phyloP scores from a whole-genome alignment of 2,113 vertebrate species.

The Grammomys surdaster region DNA sequence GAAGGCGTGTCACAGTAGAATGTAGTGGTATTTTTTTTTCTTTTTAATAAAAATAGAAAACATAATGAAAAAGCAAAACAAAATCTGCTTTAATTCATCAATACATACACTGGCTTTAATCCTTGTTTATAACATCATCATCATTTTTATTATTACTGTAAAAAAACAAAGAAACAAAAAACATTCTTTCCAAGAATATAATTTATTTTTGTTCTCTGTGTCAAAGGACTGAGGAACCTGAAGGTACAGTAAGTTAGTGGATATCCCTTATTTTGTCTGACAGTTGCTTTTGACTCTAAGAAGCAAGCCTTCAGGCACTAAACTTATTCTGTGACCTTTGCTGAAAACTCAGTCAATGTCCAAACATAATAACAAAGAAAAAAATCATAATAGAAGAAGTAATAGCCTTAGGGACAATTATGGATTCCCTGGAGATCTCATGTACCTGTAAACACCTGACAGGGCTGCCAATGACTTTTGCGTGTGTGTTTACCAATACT shows the following conservation, averaged over 20 bases:
- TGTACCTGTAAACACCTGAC: not conserved
- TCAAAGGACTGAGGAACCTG: not conserved
- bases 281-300: constrained; percentile 46
- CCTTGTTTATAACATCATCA: not conserved
- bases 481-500: constrained; percentile 36
- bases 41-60: not conserved
- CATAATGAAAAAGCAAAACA: not conserved
- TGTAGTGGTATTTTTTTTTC: not conserved
- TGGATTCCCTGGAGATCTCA: not conserved
- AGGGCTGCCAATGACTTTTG: not conserved
- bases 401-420: constrained; percentile 34
- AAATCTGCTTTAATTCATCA: not conserved
- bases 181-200: rapidly evolving
- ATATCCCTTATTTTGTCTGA: constrained; percentile 58
- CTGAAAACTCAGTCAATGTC: constrained; percentile 61
- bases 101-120: not conserved
- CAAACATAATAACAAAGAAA: constrained; percentile 59
- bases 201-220: not conserved
- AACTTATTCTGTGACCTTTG: constrained; percentile 63
- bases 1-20: not conserved
- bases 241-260: not conserved
- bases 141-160: not conserved
- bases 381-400: constrained; percentile 59
- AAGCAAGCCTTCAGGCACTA: constrained; percentile 15
- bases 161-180: not conserved